Evolutionary conservation across 2,888 invertebrate species (phyloP).

Genomic region (Melangyna quadrimaculata): DNA sequence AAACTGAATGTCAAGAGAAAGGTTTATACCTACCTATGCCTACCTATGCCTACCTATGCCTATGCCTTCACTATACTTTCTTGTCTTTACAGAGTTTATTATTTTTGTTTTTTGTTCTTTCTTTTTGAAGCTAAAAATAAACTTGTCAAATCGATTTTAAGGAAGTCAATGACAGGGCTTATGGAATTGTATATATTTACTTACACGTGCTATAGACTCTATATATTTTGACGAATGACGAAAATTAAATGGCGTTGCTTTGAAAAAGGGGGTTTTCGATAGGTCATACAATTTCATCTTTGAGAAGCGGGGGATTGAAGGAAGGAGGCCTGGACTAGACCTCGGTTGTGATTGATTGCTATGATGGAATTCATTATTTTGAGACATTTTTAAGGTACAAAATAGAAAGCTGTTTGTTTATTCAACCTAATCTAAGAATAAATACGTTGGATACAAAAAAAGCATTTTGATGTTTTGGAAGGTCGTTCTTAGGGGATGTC

Average conservation of each 20-base stretch:
- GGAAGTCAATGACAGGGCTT: constrained; percentile 7
- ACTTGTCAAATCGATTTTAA: constrained; percentile 1
- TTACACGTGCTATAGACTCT: background rate
- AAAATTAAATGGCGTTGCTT: background rate
- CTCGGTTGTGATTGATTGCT: too few species aligned
- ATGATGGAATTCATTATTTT: too few species aligned
- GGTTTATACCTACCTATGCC: too few species aligned
- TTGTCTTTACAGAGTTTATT: background rate
- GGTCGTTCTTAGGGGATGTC: too few species aligned
- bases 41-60: too few species aligned
- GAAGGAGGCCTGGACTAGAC: background rate
- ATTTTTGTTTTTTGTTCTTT: background rate
- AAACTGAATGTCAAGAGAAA: too few species aligned
- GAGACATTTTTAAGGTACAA: too few species aligned
- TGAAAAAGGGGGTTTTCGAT: background rate
- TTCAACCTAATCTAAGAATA: too few species aligned
- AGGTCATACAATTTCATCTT: background rate
- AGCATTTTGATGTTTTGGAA: too few species aligned
- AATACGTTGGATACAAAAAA: too few species aligned
- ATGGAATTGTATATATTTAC: background rate
- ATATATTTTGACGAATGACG: background rate
- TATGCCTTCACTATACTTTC: background rate
- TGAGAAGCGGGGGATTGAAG: background rate
- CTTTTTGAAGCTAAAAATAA: constrained; percentile 1
- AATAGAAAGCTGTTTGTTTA: too few species aligned